A percentile compares a stretch with the other conserved stretches of the same genome.
These are phyloP conservation scores for Pluvianellus socialis DNA, from an alignment of 2,113 vertebrate genomes.

Conservation along the genomic window DNA sequence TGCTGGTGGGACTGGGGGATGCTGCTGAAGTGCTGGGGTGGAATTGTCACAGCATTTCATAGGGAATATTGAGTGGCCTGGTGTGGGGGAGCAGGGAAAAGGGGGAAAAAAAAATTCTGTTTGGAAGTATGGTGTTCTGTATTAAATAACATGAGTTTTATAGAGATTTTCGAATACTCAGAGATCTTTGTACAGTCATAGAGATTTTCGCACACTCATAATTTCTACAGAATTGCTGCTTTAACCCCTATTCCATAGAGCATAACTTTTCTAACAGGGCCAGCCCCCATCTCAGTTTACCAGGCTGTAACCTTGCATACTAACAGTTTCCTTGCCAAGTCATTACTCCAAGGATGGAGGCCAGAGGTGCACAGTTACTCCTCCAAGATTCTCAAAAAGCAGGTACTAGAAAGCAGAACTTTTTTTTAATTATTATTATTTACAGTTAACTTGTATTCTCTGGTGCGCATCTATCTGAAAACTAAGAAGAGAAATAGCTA, in stretches of 20 bases:
- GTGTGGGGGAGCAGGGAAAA: too few species aligned
- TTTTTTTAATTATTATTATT: not conserved
- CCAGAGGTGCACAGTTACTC: not conserved
- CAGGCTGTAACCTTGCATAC: not conserved
- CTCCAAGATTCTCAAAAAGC: not conserved
- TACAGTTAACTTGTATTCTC: not conserved
- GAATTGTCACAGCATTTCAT: fast-evolving
- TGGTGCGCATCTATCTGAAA: not conserved
- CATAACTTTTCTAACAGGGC: not conserved
- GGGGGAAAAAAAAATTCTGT: not conserved
- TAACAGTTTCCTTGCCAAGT: not conserved
- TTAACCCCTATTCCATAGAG: not conserved
- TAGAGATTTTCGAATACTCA: not conserved
- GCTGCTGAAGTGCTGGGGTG: too few species aligned
- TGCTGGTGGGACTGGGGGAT: not conserved
- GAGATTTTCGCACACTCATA: not conserved
- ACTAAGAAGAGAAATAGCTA: not conserved
- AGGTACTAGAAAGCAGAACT: not conserved
- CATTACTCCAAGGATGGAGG: not conserved
- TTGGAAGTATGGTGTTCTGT: too few species aligned
- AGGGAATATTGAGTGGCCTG: not conserved
- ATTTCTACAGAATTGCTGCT: not conserved
- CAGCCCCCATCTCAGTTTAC: not conserved
- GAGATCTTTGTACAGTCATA: too few species aligned
- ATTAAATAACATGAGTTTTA: not conserved